Percentiles rank a stretch among this genome's conserved stretches.
Evolutionary conservation across 2,888 invertebrate genomes (phyloP).

Genomic region (Amblyjoppa fuscipennis): DNA sequence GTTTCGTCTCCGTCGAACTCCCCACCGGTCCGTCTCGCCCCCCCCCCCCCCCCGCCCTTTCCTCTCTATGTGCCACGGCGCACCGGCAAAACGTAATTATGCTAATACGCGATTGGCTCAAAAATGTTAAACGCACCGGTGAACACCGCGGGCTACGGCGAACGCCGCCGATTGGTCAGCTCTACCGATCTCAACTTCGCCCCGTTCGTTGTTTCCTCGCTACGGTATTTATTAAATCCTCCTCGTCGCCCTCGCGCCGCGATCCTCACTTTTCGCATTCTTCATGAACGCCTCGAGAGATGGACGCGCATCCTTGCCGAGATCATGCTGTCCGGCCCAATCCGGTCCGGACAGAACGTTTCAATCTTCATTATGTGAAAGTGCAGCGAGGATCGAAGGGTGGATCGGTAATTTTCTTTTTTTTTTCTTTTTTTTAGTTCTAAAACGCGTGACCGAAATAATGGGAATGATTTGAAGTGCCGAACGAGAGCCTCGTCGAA

Average conservation of each 20-base stretch:
- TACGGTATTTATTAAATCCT: slow-evolving; percentile 80
- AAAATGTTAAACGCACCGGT: slow-evolving; percentile 82
- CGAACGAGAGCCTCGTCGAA: background rate
- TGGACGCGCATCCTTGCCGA: slow-evolving; percentile 49
- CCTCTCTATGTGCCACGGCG: slow-evolving; percentile 28
- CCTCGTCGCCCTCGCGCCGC: slow-evolving; percentile 70
- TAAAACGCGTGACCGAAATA: slow-evolving; percentile 6
- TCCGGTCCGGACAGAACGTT: slow-evolving; percentile 70
- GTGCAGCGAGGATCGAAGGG: background rate
- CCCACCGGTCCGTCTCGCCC: slow-evolving; percentile 30
- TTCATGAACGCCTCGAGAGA: slow-evolving; percentile 71
- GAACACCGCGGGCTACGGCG: slow-evolving; percentile 81
- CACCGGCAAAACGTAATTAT: slow-evolving; percentile 83
- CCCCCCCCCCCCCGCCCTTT: background rate
- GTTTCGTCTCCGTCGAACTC: slow-evolving; percentile 2
- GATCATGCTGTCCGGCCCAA: slow-evolving; percentile 29
- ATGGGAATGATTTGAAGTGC: background rate
- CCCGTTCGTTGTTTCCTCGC: slow-evolving; percentile 58
- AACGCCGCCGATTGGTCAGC: slow-evolving; percentile 73
- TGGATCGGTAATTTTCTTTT: background rate
- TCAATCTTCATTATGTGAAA: slow-evolving; percentile 77
- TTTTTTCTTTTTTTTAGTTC: background rate
- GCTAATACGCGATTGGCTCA: slow-evolving; percentile 84
- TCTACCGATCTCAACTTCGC: slow-evolving; percentile 34
- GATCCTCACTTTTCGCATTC: slow-evolving; percentile 65